These are phyloP conservation scores for Periophthalmodon schlosseri DNA, from an alignment of 2,113 vertebrate species.

Conservation along the genomic window DNA sequence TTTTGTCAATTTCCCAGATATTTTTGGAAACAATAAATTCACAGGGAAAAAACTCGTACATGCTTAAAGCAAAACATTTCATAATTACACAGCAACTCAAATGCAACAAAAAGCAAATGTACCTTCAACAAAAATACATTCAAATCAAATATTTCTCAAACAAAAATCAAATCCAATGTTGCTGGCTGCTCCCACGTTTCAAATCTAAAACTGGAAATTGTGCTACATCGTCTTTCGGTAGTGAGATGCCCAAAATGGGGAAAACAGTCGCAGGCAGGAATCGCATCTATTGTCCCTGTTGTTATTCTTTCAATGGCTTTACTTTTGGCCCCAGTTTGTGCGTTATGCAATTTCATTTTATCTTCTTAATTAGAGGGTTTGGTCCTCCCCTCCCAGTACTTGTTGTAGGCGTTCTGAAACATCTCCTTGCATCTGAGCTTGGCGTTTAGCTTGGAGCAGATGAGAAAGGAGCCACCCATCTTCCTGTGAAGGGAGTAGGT, in stretches of 20 bases:
- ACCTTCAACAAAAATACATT: background rate
- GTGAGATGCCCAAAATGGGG: background rate
- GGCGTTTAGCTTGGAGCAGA: constrained; percentile 93
- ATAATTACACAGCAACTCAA: constrained; percentile 2
- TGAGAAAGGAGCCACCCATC: constrained; percentile 98
- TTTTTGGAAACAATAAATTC: background rate
- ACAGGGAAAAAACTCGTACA: background rate
- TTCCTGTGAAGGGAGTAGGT: constrained; percentile 97
- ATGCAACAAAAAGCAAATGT: background rate
- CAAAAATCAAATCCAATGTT: background rate
- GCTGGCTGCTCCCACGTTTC: constrained; percentile 16
- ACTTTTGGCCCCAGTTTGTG: constrained; percentile 40
- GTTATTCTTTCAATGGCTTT: constrained; percentile 6
- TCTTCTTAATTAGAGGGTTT: constrained; percentile 40
- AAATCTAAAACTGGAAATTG: constrained; percentile 14
- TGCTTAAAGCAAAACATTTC: background rate
- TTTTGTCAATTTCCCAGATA: background rate
- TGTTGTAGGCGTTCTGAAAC: constrained; percentile 85
- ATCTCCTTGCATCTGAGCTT: constrained; percentile 87
- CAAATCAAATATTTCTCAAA: constrained; percentile 4
- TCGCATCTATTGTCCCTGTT: background rate
- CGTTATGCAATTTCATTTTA: background rate
- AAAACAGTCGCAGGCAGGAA: background rate
- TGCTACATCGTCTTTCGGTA: constrained; percentile 2
- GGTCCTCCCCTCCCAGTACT: constrained; percentile 81